Evolutionary conservation across 2,797 vertebrate genomes (phyloP).

Genomic region (Hippoglossus hippoglossus): DNA sequence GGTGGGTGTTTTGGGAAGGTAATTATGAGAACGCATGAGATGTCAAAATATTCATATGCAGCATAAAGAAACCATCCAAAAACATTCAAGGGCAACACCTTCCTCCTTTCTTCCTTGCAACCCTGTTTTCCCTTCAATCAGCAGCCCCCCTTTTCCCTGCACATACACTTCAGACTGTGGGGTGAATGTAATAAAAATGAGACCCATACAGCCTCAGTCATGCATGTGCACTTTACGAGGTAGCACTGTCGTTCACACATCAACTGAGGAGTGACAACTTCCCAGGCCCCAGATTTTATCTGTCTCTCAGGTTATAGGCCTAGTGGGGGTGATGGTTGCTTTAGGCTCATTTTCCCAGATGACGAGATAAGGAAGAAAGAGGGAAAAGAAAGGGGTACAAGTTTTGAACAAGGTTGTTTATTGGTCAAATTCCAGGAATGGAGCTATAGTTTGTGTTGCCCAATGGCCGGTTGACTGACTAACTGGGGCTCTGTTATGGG

Average conservation of each 20-base stretch:
- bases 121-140: slow-evolving; percentile 69
- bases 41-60: slow-evolving; percentile 37
- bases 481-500: slow-evolving; percentile 64
- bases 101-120: slow-evolving; percentile 6
- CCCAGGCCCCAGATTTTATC: slow-evolving; percentile 73
- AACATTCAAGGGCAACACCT: slow-evolving; percentile 19
- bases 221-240: slow-evolving; percentile 78
- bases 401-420: slow-evolving; percentile 43
- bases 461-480: slow-evolving; percentile 61
- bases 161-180: slow-evolving; percentile 50
- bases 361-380: slow-evolving; percentile 66
- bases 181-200: slow-evolving; percentile 76
- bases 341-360: slow-evolving; percentile 68
- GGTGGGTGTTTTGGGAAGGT: slow-evolving; percentile 34
- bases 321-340: slow-evolving; percentile 48
- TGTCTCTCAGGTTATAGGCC: slow-evolving; percentile 59
- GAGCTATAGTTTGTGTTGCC: slow-evolving; percentile 22
- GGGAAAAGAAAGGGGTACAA: slow-evolving; percentile 44
- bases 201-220: slow-evolving; percentile 76
- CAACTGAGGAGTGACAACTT: slow-evolving; percentile 66
- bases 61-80: slow-evolving; percentile 32
- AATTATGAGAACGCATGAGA: slow-evolving; percentile 14
- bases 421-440: slow-evolving; percentile 47
- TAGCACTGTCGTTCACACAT: slow-evolving; percentile 70
- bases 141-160: slow-evolving; percentile 22